Base-by-base conservation (phyloP, 2,113 vertebrate genomes). In the Oryzias woworae region DNA sequence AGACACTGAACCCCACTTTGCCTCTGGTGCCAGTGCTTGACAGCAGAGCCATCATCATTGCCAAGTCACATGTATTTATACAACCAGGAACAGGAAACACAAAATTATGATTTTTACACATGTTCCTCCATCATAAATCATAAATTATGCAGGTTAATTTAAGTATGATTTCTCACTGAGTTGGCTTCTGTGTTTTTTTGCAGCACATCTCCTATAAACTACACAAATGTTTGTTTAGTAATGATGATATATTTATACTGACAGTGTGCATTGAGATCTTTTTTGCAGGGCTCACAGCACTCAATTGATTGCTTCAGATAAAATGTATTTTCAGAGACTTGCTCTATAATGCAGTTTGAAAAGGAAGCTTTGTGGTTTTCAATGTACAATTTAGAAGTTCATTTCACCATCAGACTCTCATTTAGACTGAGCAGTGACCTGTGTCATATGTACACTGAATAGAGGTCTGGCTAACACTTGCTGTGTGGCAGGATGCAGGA, bases 141-240 rank as follows among this genome's bases (percentile, higher is more conserved):
- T 87, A 82, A 83, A 88, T 87, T 89, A 87, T 88, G 82, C 80
- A 82, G 80, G 83, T 82, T 71, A 59, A 51, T 62, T 13, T 26
- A 15, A 3, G 15, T 18, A 46, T 62, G 26, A 3, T 5, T 1
- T 53, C 62, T 51, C 63, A 8, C 4, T 36, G 18, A 71, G 49
- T 50, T 66, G 16, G 55, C 45, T 59, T 54, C 58, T 12, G 4
- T 65, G 47, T 48, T 73, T 22, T 20, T 58, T 26, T 41, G 36
- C 59, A 60, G 61, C 69, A 61, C 28, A 50, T 42, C 58, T 45
- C 54, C 46, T 63, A 44, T 17, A 6, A 45, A 45, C 44, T 17
- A 17, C 5, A 17, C 6, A 16, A 17, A 45, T 45, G 16, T 17
- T 45, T 45, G 14, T 6, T 14, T 45, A 45, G 44, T 17, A 45